Percentiles rank a stretch among this genome's conserved stretches.
Conservation (phyloP, 2,888 invertebrate species). For the Apamea monoglypha region DNA sequence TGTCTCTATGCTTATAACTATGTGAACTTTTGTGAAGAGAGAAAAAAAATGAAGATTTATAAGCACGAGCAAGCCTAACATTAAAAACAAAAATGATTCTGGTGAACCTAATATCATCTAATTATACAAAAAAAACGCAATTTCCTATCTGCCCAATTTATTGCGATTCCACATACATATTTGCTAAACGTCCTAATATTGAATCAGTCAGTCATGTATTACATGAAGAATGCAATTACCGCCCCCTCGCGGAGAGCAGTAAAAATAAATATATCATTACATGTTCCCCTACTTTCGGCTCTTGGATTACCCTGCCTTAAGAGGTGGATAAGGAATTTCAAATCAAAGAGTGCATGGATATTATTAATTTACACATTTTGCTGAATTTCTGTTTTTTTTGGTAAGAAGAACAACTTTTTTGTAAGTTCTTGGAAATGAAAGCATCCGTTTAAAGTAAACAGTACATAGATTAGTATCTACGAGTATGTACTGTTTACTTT, state of each 20-base stretch:
- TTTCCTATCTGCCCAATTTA: constrained; percentile 12
- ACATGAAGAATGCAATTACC: constrained; percentile 72
- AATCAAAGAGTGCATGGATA: background rate
- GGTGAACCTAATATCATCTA: background rate
- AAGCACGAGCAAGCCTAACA: background rate
- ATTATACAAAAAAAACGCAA: constrained; percentile 13
- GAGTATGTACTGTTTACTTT: too few species aligned
- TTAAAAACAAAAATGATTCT: background rate
- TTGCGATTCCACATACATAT: constrained; percentile 30
- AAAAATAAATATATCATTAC: constrained; percentile 69
- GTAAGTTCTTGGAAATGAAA: background rate
- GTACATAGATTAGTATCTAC: too few species aligned
- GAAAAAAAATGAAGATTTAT: background rate
- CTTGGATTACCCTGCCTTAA: constrained; percentile 32
- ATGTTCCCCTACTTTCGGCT: constrained; percentile 45
- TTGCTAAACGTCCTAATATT: constrained; percentile 46
- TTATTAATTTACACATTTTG: background rate
- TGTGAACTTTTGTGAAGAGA: background rate
- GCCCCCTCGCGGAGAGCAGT: constrained; percentile 48
- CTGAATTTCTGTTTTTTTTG: background rate
- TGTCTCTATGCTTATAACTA: background rate
- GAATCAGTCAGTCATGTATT: constrained; percentile 60
- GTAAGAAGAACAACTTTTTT: background rate
- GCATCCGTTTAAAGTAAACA: background rate
- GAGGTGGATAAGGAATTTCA: constrained; percentile 35